Percentiles rank a stretch among this genome's conserved stretches.
Conservation (phyloP, 2,113 vertebrate genomes). For the Dinomys branickii region DNA sequence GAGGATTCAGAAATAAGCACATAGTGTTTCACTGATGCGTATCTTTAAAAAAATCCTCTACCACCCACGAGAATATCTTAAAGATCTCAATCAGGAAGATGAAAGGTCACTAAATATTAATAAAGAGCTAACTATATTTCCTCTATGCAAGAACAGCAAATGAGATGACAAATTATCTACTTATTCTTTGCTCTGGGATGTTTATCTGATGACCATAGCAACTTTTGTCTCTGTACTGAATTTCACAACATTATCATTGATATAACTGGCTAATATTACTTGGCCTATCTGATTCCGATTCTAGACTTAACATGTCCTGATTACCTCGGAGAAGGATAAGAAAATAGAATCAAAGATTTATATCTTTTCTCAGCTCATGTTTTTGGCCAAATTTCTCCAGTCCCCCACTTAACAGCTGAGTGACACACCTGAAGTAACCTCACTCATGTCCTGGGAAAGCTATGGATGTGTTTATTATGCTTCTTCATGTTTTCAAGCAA, state of each 20-base stretch:
- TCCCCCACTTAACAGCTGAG: background rate
- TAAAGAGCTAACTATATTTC: background rate
- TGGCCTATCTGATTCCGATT: constrained; percentile 35
- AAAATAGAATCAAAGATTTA: constrained; percentile 10
- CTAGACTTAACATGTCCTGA: background rate
- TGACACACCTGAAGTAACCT: background rate
- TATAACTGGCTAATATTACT: background rate
- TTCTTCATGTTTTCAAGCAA: background rate
- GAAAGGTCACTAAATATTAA: constrained; percentile 20
- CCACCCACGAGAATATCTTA: constrained; percentile 19
- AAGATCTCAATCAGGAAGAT: constrained; percentile 19
- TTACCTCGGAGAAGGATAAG: constrained; percentile 2
- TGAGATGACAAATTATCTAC: background rate
- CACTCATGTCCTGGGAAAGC: background rate
- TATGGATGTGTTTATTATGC: background rate
- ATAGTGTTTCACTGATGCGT: constrained; percentile 6
- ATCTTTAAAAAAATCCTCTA: constrained; percentile 36
- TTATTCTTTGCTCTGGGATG: background rate
- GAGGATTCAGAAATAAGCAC: constrained; percentile 43
- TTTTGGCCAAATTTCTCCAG: background rate
- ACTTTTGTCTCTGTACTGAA: background rate
- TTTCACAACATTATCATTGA: background rate
- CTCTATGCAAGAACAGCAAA: background rate
- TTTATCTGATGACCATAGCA: background rate
- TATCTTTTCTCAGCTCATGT: background rate